Evolutionary conservation across 2,888 invertebrate species (phyloP).

Genomic region (Cistogaster globosa): DNA sequence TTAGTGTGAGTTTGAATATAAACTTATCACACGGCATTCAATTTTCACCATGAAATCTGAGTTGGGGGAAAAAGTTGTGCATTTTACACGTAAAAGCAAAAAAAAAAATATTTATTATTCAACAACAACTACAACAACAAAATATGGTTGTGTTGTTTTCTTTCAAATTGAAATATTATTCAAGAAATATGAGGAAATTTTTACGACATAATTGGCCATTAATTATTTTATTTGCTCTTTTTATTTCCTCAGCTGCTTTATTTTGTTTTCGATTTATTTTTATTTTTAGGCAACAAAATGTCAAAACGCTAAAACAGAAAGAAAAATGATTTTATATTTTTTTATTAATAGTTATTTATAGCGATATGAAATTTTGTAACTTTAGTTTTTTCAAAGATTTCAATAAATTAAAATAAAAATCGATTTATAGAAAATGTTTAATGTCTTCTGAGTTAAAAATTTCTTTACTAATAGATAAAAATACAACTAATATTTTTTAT

Average conservation of each 20-base stretch:
- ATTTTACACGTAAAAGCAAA: slow-evolving; percentile 1
- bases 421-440: no score
- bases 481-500: no score
- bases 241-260: slow-evolving; percentile 5
- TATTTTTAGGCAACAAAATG: neutral
- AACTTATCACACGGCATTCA: slow-evolving; percentile 8
- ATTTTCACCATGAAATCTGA: neutral
- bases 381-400: no score
- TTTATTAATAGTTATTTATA: neutral
- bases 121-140: neutral
- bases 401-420: no score
- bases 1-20: neutral
- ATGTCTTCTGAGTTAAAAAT: no score
- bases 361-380: no score
- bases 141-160: neutral
- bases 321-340: neutral
- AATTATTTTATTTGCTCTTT: slow-evolving; percentile 43
- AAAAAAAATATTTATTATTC: neutral
- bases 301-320: neutral
- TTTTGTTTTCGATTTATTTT: neutral
- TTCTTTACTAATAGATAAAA: no score
- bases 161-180: slow-evolving; percentile 27
- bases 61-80: neutral
- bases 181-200: slow-evolving; percentile 12
- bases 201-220: slow-evolving; percentile 61